Evolutionary conservation across 1,140 invertebrate species (phyloP), one percentile per base, ranked within the genome.

Genomic region (Harlomillsia oculata): DNA sequence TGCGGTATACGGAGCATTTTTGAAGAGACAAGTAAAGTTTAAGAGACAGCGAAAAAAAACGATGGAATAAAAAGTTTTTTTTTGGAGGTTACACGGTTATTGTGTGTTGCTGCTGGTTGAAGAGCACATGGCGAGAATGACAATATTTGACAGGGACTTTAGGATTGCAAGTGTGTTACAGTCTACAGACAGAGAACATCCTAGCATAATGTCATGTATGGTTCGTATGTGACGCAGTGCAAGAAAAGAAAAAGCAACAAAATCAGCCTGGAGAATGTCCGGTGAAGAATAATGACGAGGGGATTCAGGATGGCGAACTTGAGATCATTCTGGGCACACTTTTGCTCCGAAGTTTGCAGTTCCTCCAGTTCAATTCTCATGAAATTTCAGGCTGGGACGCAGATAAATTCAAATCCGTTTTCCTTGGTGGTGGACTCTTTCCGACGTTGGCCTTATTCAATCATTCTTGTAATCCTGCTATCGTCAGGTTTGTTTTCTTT

Each of bases 321-420:
- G 45, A 51, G 50, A 21, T 60, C 18, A 43, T 29, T 16, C 78
- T 93, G 46, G 85, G 81, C 4, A 76, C 77, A 9, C 71, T 93
- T 53, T 73, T 95, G 37, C 72, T 91, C 32, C 80, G 82, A 61
- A 82, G 87, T 72, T 72, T 93, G 13, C 85, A 94, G 74, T 75
- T 90, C 32, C 70, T 94, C 9, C 89, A 94, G 66, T 97, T 92
- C 69, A 96, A 95, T 69, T 82, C 89, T 5, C 91, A 96, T 67
- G 91, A 96, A 77, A 82, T 94, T 30, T 83, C 83, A 28, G 86
- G 88, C 68, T 65, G 63, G 63, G 56, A 62, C 44, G 16, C 26
- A n/a, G 44, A 53, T 13, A 39, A 40, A 37, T 25, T 18, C 25
- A 65, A 61, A 26, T 65, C 63, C 5, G 36, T 55, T 13, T 58